A percentile compares a stretch with the other conserved stretches of the same genome.
These are phyloP conservation scores for Tanypteryx hageni DNA, from an alignment of 2,888 invertebrate species.

Conservation along the genomic window DNA sequence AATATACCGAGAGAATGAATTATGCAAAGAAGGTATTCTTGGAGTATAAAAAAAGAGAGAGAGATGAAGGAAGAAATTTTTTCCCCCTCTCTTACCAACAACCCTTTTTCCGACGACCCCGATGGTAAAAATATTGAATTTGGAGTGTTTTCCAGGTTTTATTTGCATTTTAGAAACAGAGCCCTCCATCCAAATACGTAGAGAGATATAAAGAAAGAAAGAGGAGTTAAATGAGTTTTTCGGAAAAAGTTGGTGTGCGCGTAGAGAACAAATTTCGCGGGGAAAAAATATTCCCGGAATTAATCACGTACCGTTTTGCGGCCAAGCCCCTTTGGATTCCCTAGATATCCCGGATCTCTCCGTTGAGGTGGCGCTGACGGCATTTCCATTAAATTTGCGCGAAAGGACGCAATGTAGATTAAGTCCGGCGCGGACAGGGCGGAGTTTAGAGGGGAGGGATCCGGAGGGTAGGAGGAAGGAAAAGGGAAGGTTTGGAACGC, in stretches of 20 bases:
- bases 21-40: no score
- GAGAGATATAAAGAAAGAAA: not conserved
- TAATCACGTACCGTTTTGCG: slow-evolving; percentile 55
- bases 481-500: slow-evolving; percentile 33
- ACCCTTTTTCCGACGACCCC: not conserved
- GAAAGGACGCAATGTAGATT: slow-evolving; percentile 55
- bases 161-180: slow-evolving; percentile 15
- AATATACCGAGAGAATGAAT: no score
- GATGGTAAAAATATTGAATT: slow-evolving; percentile 18
- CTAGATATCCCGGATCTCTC: not conserved
- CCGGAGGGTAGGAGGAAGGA: not conserved
- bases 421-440: slow-evolving; percentile 56
- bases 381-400: slow-evolving; percentile 63
- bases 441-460: not conserved
- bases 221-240: not conserved
- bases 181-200: not conserved
- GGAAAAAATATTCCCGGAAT: slow-evolving; percentile 33
- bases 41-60: not conserved
- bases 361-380: slow-evolving; percentile 46
- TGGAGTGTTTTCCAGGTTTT: not conserved
- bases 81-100: not conserved
- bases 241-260: slow-evolving; percentile 25
- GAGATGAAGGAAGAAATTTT: not conserved
- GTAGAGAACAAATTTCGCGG: not conserved
- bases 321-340: not conserved